Base-by-base conservation (phyloP, 2,888 invertebrate genomes). In the Cosmopolites sordidus region DNA sequence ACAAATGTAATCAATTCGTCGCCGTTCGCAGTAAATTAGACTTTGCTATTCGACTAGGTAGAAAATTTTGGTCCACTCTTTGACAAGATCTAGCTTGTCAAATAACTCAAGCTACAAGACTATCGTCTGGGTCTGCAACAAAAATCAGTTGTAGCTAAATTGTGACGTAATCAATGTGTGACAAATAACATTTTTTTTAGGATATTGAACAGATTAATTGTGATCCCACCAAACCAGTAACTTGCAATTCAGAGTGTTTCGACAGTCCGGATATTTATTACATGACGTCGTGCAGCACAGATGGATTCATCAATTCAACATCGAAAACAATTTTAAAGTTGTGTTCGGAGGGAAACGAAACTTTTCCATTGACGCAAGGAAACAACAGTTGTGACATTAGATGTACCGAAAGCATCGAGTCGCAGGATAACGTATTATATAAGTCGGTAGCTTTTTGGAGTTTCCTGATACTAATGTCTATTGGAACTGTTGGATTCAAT, bases 401-500 rank as follows among this genome's bases (percentile, higher is more conserved):
- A 9, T 73, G 72, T 50, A 57, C 55, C 1, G 64, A 71, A 58
- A 66, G 71, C 46, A 53, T 64, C 2, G 71, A 71, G 53, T 60
- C 60, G 15, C 63, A 48, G 61, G 59, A 52, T 51, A 50, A 14
- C 17, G 14, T 17, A n/a, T 16, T 58, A n/a, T 87, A 87, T 62
- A 73, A 73, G 54, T 81, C 83, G 0, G 64, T 73, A 0, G 78
- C 80, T 0, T 91, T 90, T 70, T 89, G 88, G 89, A 75, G 78
- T 1, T 90, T 88, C 62, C 82, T 89, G 0, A 59, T 84, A 1
- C 70, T 89, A 16, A 82, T 88, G 78, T 84, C 85, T 39, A 59
- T 87, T 1, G 89, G 89, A 18, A 87, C 83, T 1, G 86, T 90
- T 52, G 86, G 87, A 2, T 91, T 86, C 67, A 91, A 90, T 69